A percentile compares a stretch with the other conserved stretches of the same genome.
Evolutionary conservation across 2,888 invertebrate species (phyloP).

Genomic region (Keiferia lycopersicella): DNA sequence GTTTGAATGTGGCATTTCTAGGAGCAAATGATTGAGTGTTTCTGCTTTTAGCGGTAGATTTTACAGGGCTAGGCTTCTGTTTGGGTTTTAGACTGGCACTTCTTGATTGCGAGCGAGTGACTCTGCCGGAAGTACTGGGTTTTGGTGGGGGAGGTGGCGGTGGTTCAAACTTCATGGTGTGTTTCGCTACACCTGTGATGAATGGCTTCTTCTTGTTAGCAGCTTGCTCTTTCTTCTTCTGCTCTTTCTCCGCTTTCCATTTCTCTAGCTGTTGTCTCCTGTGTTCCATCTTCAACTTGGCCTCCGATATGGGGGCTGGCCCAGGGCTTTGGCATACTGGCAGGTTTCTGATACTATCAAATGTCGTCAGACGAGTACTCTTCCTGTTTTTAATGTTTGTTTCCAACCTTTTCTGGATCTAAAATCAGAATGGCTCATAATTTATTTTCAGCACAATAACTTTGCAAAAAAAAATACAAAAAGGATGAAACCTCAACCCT

Average conservation of each 20-base stretch:
- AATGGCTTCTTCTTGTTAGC: slow-evolving; percentile 68
- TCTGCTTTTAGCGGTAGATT: slow-evolving; percentile 30
- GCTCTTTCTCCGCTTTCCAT: slow-evolving; percentile 72
- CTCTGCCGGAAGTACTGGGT: slow-evolving; percentile 61
- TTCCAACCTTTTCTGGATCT: slow-evolving; percentile 61
- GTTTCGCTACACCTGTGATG: slow-evolving; percentile 54
- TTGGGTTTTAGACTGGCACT: slow-evolving; percentile 31
- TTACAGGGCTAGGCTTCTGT: slow-evolving; percentile 23
- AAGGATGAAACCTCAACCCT: too few species aligned
- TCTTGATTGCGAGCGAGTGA: slow-evolving; percentile 62
- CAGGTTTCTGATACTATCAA: slow-evolving; percentile 61
- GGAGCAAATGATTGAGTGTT: slow-evolving; percentile 74
- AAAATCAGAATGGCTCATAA: slow-evolving; percentile 37
- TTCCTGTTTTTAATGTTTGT: slow-evolving; percentile 53
- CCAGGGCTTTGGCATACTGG: slow-evolving; percentile 46
- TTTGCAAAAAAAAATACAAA: too few species aligned
- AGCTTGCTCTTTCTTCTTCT: slow-evolving; percentile 56
- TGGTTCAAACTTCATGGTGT: slow-evolving; percentile 50
- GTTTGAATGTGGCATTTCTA: slow-evolving; percentile 73
- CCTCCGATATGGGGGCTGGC: slow-evolving; percentile 38
- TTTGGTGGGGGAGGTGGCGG: slow-evolving; percentile 56
- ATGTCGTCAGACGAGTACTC: slow-evolving; percentile 53
- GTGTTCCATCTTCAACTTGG: slow-evolving; percentile 50
- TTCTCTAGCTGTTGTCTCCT: slow-evolving; percentile 62
- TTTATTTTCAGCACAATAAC: too few species aligned